A percentile compares a stretch with the other conserved stretches of the same genome.
These are phyloP conservation scores for Macrocentrus cingulum DNA, from an alignment of 1,140 invertebrate species.

Conservation along the genomic window DNA sequence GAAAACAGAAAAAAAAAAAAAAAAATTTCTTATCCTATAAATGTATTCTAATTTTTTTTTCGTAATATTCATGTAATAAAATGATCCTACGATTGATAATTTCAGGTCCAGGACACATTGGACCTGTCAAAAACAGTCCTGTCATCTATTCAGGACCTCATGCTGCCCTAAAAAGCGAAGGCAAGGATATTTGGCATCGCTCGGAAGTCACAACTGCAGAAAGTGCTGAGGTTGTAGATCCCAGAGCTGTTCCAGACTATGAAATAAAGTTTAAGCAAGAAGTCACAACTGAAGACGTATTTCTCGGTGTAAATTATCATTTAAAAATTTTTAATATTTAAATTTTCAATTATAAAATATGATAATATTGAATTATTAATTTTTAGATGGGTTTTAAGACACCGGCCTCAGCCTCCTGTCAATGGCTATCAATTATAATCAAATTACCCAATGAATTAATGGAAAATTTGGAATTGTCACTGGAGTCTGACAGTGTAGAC, in stretches of 20 bases:
- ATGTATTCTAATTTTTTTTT: no score
- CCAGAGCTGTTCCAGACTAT: conserved; percentile 73
- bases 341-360: not conserved
- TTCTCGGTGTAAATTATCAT: conserved; percentile 68
- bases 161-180: conserved; percentile 33
- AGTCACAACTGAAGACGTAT: conserved; percentile 83
- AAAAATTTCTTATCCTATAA: no score
- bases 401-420: conserved; percentile 78
- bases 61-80: no score
- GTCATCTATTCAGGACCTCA: conserved; percentile 32
- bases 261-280: conserved; percentile 82
- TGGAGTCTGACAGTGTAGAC: conserved; percentile 71
- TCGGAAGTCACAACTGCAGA: conserved; percentile 53
- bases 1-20: no score
- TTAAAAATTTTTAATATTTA: not conserved
- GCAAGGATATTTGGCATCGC: conserved; percentile 62
- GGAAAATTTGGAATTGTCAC: conserved; percentile 69
- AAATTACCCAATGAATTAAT: conserved; percentile 71
- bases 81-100: no score
- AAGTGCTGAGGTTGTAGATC: conserved; percentile 62
- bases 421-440: conserved; percentile 78
- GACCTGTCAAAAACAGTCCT: conserved; percentile 24
- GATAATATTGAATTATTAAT: conserved; percentile 25
- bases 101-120: conserved; percentile 49
- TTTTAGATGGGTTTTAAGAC: conserved; percentile 82